Conservation (phyloP, 30 jellyfish, hydroid and myxozoan species). For the Sanderia malayensis region DNA sequence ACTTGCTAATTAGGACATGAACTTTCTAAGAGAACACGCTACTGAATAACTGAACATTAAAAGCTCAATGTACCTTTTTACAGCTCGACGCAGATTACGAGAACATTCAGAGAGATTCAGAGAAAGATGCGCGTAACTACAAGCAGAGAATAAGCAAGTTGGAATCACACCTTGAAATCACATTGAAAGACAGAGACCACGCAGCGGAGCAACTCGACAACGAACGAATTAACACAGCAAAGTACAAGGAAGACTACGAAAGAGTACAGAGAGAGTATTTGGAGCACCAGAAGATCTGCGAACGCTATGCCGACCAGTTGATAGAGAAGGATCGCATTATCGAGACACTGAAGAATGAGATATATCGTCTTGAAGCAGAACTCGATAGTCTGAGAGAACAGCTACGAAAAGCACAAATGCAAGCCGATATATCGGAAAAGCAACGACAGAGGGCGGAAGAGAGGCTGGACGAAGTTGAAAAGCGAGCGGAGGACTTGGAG, state of each 20-base stretch:
- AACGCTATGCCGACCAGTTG: slow-evolving; percentile 86
- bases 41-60: too few relatives aligned
- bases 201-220: slow-evolving; percentile 90
- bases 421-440: slow-evolving; percentile 83
- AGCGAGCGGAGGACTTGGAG: slow-evolving; percentile 57
- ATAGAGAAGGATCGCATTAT: slow-evolving; percentile 89
- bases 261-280: slow-evolving; percentile 95
- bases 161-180: slow-evolving; percentile 82
- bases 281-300: slow-evolving; percentile 99
- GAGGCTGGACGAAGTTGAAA: slow-evolving; percentile 75
- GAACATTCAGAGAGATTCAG: slow-evolving; percentile 85
- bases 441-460: slow-evolving; percentile 74
- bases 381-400: slow-evolving; percentile 78
- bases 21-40: too few relatives aligned
- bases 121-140: slow-evolving; percentile 73
- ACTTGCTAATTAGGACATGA: too few relatives aligned
- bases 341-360: slow-evolving; percentile 78
- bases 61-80: slow-evolving; percentile 15
- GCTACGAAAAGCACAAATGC: slow-evolving; percentile 81
- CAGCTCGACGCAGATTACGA: slow-evolving; percentile 83
- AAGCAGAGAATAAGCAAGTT: slow-evolving; percentile 68
- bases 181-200: slow-evolving; percentile 90
- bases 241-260: slow-evolving; percentile 93
- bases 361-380: slow-evolving; percentile 84
- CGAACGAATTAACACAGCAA: slow-evolving; percentile 76